These are phyloP conservation scores for Melipona beecheii DNA, from an alignment of 2,888 invertebrate species.

Conservation along the genomic window DNA sequence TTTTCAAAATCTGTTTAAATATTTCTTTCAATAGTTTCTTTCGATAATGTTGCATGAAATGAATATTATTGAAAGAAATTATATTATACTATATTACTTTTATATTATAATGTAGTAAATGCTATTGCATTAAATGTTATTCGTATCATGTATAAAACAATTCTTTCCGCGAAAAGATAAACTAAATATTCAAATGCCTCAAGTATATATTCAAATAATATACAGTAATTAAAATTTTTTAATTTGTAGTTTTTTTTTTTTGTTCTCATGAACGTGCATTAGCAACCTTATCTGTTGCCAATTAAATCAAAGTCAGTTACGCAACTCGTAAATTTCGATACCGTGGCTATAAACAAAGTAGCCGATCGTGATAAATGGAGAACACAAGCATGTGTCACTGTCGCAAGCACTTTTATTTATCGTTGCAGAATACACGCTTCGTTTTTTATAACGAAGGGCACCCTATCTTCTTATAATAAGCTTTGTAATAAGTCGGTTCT, in stretches of 20 bases:
- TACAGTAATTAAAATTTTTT: not conserved
- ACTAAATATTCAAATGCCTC: not conserved
- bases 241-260: too few species aligned
- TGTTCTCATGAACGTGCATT: not conserved
- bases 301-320: not conserved
- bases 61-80: too few species aligned
- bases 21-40: too few species aligned
- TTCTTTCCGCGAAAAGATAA: not conserved
- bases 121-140: not conserved
- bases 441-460: not conserved
- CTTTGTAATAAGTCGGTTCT: not conserved
- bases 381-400: not conserved
- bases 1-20: too few species aligned
- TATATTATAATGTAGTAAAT: not conserved
- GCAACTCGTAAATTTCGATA: conserved; percentile 15
- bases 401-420: not conserved
- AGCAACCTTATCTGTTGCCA: not conserved
- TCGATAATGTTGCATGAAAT: too few species aligned
- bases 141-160: not conserved
- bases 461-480: conserved; percentile 2
- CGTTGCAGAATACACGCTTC: not conserved
- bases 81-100: too few species aligned
- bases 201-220: not conserved
- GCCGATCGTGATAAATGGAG: not conserved
- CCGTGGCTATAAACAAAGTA: not conserved